A percentile compares a stretch with the other conserved stretches of the same genome.
Evolutionary conservation across 2,888 invertebrate genomes (phyloP).

Genomic region (Lycocerus yunnanus): DNA sequence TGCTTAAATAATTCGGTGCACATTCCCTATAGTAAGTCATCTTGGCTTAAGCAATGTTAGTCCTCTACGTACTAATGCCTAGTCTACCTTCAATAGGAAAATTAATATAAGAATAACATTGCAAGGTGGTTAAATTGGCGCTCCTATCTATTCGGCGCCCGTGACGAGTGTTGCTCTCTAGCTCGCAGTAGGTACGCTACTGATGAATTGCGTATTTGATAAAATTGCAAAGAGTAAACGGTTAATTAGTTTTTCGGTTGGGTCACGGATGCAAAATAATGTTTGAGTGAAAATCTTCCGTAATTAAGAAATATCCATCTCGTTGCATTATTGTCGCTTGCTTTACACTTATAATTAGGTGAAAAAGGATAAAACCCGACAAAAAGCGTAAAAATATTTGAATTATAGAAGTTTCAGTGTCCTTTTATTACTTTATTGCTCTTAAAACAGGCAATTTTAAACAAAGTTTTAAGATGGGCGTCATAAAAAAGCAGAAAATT

Average conservation of each 20-base stretch:
- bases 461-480: constrained; percentile 30
- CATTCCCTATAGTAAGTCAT: too few relatives aligned
- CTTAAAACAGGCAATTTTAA: constrained; percentile 30
- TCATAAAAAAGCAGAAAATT: constrained; percentile 30
- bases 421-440: constrained; percentile 32
- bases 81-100: too few relatives aligned
- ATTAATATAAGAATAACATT: too few relatives aligned
- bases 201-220: neutral
- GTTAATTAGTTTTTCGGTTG: constrained; percentile 20
- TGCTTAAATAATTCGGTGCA: too few relatives aligned
- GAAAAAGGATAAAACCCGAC: constrained; percentile 22
- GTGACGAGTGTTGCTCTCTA: too few relatives aligned
- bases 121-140: too few relatives aligned
- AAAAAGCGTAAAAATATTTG: constrained; percentile 29
- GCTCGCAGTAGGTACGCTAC: neutral
- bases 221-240: constrained; percentile 11
- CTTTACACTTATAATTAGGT: constrained; percentile 27
- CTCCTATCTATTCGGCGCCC: too few relatives aligned
- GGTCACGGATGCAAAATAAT: constrained; percentile 18
- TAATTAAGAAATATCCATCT: constrained; percentile 28
- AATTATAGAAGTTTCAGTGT: constrained; percentile 30
- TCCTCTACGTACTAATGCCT: too few relatives aligned
- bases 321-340: constrained; percentile 20
- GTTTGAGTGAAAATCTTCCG: constrained; percentile 21
- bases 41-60: too few relatives aligned